phyloP scores from a whole-genome alignment of 2,797 vertebrate genomes.

The Muscicapa comitata region DNA sequence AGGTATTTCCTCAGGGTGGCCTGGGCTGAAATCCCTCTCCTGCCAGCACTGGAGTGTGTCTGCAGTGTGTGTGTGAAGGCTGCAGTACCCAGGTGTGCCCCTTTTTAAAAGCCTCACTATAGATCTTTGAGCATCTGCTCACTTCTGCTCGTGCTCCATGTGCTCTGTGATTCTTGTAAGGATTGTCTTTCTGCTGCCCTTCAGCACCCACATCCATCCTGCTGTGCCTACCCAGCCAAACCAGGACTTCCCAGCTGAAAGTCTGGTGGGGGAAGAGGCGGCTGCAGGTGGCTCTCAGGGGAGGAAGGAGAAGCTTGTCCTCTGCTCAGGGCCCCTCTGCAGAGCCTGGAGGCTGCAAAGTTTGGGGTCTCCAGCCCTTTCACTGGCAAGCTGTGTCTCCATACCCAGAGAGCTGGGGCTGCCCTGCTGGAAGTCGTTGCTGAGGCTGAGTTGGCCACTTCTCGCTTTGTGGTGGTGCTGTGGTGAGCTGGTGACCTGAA shows the following conservation, averaged over 20 bases:
- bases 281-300: background rate
- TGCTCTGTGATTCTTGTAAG: background rate
- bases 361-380: background rate
- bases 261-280: no score
- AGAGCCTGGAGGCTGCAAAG: background rate
- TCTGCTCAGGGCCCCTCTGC: background rate
- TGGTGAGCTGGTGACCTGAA: background rate
- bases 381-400: accelerated
- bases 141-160: accelerated
- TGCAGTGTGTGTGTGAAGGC: background rate
- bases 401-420: accelerated
- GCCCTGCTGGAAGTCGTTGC: background rate
- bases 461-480: background rate
- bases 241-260: background rate
- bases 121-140: background rate
- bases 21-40: background rate
- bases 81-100: accelerated
- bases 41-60: background rate
- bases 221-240: background rate
- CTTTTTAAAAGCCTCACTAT: background rate
- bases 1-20: background rate
- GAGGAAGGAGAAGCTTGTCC: background rate
- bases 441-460: background rate
- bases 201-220: background rate
- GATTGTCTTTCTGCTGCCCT: background rate